Conservation (phyloP, 2,888 invertebrate species). For the Eulithis testata region DNA sequence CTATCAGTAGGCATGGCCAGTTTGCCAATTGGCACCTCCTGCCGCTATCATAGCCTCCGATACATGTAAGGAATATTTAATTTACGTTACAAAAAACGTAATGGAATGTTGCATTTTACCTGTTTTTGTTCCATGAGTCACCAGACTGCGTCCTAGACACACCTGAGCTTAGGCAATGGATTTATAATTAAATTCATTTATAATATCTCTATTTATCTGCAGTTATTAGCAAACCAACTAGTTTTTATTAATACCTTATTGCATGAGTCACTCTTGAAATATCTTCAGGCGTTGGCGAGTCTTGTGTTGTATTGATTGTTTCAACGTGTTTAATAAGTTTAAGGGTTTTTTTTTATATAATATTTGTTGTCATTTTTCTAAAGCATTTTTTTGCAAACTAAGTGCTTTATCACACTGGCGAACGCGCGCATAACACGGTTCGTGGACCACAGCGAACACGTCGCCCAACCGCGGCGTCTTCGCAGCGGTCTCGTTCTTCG, state of each 20-base stretch:
- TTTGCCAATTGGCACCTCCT: constrained; percentile 6
- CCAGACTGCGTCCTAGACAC: constrained; percentile 28
- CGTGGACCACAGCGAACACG: too few species aligned
- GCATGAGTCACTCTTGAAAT: constrained; percentile 26
- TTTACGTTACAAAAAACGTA: constrained; percentile 22
- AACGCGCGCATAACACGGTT: too few species aligned
- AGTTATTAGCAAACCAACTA: constrained; percentile 43
- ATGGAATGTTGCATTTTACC: constrained; percentile 24
- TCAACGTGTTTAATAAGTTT: background rate
- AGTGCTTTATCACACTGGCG: too few species aligned
- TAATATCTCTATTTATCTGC: constrained; percentile 49
- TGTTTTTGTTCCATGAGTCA: constrained; percentile 37
- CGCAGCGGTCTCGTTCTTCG: too few species aligned
- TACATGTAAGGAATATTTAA: constrained; percentile 23
- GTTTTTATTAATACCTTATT: constrained; percentile 34
- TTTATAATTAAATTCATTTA: constrained; percentile 44
- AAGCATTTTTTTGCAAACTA: too few species aligned
- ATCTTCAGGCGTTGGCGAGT: constrained; percentile 5
- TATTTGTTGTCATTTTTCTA: too few species aligned
- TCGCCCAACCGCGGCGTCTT: too few species aligned
- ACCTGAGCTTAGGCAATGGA: constrained; percentile 30
- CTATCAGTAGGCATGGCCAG: background rate
- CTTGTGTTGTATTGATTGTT: background rate
- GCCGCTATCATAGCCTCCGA: constrained; percentile 9
- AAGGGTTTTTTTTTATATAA: too few species aligned